These are phyloP conservation scores for Micromys minutus DNA, from an alignment of 2,113 vertebrate genomes.

Conservation along the genomic window DNA sequence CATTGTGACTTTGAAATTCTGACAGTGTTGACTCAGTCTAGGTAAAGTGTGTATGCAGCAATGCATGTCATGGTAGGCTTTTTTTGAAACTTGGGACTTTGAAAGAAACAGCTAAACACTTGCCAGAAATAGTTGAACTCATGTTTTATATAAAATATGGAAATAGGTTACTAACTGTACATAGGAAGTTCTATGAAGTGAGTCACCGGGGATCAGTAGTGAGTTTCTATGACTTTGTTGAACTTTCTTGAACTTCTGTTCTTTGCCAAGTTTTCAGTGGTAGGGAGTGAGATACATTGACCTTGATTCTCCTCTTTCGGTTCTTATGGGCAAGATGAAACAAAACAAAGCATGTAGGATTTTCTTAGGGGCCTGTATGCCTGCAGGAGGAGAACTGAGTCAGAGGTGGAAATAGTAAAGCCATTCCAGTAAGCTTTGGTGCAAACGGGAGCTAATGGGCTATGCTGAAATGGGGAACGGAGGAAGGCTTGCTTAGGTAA, in stretches of 20 bases:
- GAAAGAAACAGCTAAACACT: background rate
- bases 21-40: background rate
- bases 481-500: background rate
- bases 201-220: background rate
- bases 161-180: background rate
- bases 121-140: background rate
- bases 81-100: background rate
- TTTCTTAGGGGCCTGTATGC: background rate
- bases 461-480: background rate
- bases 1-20: background rate
- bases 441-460: background rate
- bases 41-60: background rate
- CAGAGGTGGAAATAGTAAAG: background rate
- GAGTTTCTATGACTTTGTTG: background rate
- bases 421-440: no score
- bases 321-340: background rate
- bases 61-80: background rate
- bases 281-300: background rate
- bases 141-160: background rate
- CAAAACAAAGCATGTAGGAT: no score
- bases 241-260: background rate
- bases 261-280: background rate
- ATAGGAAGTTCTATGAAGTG: background rate
- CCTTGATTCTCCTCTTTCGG: background rate
- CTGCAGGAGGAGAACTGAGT: background rate